A percentile compares a stretch with the other conserved stretches of the same genome.
Evolutionary conservation across 2,888 invertebrate species (phyloP).

Genomic region (Dryococelus australis): DNA sequence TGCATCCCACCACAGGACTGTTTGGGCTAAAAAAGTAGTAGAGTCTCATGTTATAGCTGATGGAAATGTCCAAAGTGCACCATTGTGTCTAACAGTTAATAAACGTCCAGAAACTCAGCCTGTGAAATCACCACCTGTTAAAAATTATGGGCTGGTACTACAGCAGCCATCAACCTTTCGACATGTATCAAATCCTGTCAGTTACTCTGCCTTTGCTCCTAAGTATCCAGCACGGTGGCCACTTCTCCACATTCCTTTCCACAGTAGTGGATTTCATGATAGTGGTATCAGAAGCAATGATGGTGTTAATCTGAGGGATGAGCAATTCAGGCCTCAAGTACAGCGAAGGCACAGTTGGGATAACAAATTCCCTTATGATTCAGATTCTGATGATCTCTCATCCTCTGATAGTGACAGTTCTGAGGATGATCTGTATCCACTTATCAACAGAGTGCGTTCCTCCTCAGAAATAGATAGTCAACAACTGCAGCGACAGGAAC

Average conservation of each 20-base stretch:
- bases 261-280: background rate
- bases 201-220: background rate
- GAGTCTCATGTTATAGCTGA: background rate
- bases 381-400: background rate
- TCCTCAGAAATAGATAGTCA: background rate
- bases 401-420: constrained; percentile 1
- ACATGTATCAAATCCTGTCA: background rate
- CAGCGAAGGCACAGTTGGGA: background rate
- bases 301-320: background rate
- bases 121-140: constrained; percentile 6
- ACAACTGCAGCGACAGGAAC: background rate
- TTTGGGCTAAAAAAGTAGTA: background rate
- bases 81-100: constrained; percentile 16
- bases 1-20: background rate
- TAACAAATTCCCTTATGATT: background rate
- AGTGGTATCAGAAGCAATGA: background rate
- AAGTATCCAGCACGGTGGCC: background rate
- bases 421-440: background rate
- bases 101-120: background rate
- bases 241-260: constrained; percentile 3
- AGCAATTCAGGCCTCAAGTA: background rate
- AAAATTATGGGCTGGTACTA: background rate
- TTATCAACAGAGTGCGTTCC: background rate
- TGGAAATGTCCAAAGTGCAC: background rate
- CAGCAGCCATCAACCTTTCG: background rate